phyloP scores from a whole-genome alignment of 2,888 invertebrate species.

The Pterobdella sp. region DNA sequence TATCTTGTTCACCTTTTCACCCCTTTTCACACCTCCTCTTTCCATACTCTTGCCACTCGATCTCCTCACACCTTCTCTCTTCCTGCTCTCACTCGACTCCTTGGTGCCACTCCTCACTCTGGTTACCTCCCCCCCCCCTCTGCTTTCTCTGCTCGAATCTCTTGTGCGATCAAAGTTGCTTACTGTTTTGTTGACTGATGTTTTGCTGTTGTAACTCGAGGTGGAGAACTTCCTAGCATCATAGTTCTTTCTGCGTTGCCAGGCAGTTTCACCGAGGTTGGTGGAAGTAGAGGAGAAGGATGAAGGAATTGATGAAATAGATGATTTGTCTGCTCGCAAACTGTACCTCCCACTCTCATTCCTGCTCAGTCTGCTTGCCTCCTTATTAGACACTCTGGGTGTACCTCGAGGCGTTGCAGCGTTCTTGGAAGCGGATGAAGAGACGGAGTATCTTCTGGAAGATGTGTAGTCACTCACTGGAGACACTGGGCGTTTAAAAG shows the following conservation, averaged over 20 bases:
- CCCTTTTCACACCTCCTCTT: not conserved
- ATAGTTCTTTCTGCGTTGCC: constrained; percentile 88
- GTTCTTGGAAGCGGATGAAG: not conserved
- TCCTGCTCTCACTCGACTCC: not conserved
- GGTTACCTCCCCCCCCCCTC: not conserved
- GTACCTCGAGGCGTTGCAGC: not conserved
- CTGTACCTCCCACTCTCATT: constrained; percentile 62
- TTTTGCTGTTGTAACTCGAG: constrained; percentile 44
- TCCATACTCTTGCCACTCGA: not conserved
- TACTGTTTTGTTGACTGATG: not conserved
- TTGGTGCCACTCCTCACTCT: not conserved
- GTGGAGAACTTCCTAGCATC: constrained; percentile 89
- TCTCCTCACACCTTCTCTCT: not conserved
- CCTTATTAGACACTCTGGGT: not conserved
- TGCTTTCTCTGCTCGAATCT: not conserved
- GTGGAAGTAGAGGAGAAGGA: not conserved
- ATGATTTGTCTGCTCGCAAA: constrained; percentile 52
- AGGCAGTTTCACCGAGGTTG: constrained; percentile 57
- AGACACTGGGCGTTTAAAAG: constrained; percentile 5
- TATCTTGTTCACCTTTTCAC: constrained; percentile 24
- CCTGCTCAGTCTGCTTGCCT: constrained; percentile 41
- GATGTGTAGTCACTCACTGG: constrained; percentile 17
- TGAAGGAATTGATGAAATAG: not conserved
- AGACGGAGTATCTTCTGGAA: not conserved
- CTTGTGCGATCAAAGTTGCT: not conserved